Evolutionary conservation across 2,888 invertebrate genomes (phyloP).

Genomic region (Entomobrya proxima): DNA sequence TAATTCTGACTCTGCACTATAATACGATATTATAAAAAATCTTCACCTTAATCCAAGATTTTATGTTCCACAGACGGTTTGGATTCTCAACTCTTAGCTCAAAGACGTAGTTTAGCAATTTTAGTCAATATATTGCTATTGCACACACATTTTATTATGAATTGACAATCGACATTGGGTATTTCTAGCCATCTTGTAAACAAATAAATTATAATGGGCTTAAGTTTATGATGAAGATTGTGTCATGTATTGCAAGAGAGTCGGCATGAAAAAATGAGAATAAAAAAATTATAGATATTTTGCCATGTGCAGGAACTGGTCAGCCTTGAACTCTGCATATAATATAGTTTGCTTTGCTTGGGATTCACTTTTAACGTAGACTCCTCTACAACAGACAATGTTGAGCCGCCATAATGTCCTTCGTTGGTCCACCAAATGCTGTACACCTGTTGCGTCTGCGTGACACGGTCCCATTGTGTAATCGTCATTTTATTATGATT

Average conservation of each 20-base stretch:
- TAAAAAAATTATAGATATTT: background rate
- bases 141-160: background rate
- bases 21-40: too few species aligned
- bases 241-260: background rate
- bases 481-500: too few species aligned
- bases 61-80: too few species aligned
- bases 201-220: background rate
- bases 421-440: too few species aligned
- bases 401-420: too few species aligned
- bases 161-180: background rate
- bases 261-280: background rate
- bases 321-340: constrained; percentile 38
- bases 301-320: constrained; percentile 31
- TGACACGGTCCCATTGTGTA: too few species aligned
- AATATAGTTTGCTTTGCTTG: background rate
- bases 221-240: background rate
- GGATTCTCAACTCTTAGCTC: too few species aligned
- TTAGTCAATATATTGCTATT: background rate
- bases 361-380: background rate
- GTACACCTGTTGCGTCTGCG: too few species aligned
- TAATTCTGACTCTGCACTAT: too few species aligned
- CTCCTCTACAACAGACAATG: too few species aligned
- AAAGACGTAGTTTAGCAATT: too few species aligned
- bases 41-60: too few species aligned
- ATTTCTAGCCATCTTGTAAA: background rate